Conservation (phyloP, 2,113 vertebrate genomes). For the Herpailurus yagouaroundi region DNA sequence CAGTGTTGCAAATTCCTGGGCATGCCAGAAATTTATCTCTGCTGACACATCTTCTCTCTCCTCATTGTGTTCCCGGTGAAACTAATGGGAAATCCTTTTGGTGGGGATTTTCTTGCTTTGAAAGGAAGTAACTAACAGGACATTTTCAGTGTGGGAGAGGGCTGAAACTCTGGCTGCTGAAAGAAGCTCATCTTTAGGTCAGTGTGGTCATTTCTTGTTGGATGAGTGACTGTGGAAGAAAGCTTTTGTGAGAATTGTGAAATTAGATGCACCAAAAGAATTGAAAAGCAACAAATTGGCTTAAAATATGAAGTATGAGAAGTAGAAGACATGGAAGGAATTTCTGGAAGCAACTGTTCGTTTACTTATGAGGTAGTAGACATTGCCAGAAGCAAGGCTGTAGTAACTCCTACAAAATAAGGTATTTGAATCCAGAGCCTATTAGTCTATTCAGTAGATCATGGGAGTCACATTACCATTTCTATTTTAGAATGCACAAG, state of each 20-base stretch:
- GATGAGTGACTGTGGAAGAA: background rate
- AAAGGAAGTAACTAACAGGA: background rate
- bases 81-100: background rate
- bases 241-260: background rate
- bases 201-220: background rate
- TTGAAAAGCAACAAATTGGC: background rate
- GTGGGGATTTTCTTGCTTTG: background rate
- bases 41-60: background rate
- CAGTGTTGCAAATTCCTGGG: background rate
- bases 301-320: background rate
- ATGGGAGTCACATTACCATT: background rate
- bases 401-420: background rate
- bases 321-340: background rate
- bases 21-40: background rate
- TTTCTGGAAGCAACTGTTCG: background rate
- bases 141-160: background rate
- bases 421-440: background rate
- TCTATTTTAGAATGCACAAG: slow-evolving; percentile 30
- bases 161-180: background rate
- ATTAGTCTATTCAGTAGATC: background rate
- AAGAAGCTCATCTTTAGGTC: background rate
- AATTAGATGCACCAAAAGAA: background rate
- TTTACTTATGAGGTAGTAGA: background rate
- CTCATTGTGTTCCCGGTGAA: background rate
- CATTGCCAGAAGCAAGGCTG: background rate